A percentile compares a stretch with the other conserved stretches of the same genome.
These are phyloP conservation scores for Cygnus buccinator DNA, from an alignment of 2,113 vertebrate species.

Conservation along the genomic window DNA sequence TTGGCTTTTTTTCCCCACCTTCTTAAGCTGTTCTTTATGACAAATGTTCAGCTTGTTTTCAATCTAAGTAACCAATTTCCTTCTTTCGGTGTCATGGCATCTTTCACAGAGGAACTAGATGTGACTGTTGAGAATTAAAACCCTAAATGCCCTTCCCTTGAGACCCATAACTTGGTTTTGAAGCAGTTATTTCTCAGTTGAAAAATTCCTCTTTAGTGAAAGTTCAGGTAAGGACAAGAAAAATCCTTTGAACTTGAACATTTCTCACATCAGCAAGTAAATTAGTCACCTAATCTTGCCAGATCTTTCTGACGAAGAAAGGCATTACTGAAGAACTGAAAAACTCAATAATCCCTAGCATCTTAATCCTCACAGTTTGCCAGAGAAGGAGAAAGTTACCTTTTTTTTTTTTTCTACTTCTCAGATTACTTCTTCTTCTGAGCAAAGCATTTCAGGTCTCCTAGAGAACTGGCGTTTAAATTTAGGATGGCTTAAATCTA, in stretches of 20 bases:
- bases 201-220: constrained; percentile 2
- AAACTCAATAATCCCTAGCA: neutral
- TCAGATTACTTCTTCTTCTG: neutral
- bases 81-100: neutral
- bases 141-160: neutral
- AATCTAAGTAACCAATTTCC: neutral
- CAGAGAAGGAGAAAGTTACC: constrained; percentile 10
- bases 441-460: neutral
- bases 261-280: constrained; percentile 48
- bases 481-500: neutral
- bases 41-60: constrained; percentile 23
- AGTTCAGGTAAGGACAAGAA: constrained; percentile 59
- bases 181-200: neutral
- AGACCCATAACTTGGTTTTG: neutral
- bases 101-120: constrained; percentile 28
- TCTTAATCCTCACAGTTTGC: constrained; percentile 38
- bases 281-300: constrained; percentile 54
- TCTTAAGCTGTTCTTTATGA: neutral
- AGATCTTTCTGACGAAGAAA: constrained; percentile 33
- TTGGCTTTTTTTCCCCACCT: neutral
- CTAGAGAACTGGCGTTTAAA: constrained; percentile 8
- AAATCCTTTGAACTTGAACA: constrained; percentile 4
- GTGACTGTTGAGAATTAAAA: constrained; percentile 40
- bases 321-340: neutral
- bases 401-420: neutral